Evolutionary conservation across 2,888 invertebrate species (phyloP), one percentile per base, ranked within the genome.

Genomic region (Chromoteleia sp.): DNA sequence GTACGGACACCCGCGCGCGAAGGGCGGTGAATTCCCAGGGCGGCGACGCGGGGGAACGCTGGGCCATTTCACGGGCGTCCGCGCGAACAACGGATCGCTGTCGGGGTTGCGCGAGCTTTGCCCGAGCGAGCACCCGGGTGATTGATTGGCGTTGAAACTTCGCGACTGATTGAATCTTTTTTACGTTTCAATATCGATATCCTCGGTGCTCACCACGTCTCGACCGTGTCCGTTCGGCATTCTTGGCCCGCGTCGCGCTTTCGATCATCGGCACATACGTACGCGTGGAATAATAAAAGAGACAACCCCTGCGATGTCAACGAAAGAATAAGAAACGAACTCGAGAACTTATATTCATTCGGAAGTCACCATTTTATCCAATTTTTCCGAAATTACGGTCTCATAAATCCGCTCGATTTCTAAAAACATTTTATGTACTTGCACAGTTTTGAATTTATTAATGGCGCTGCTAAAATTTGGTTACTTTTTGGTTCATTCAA

Each of bases 141-240:
- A 91, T 91, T 91, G 91, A 91, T 91, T 91, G 90, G 88, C 88
- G 89, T 87, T 89, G 89, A 88, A 91, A 89, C 91, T 89, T 89
- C 86, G 87, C 88, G 89, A 91, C 91, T 91, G 90, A 91, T 91
- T 89, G 91, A 91, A 91, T 91, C 88, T 90, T 91, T 90, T 90
- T 89, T 89, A 88, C 87, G 87, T 89, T 89, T 89, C 88, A 87
- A 59, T 71, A 71, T 71, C 52, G 30, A 59, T 71, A 59, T 59
- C 58, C 48, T 25, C 36, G 58, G 67, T 29, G 48, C 36, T 48
- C 48, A 30, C 33, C 33, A 33, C 21, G 68, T 45, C 56, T 33
- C 39, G n/a, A 21, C 59, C 29, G 21, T 70, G 56, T 56, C 56
- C 48, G 59, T 58, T 68, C 36, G n/a, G 58, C 50, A 48, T 70